Conservation (phyloP, 2,113 vertebrate species). For the Thryonomys swinderianus region DNA sequence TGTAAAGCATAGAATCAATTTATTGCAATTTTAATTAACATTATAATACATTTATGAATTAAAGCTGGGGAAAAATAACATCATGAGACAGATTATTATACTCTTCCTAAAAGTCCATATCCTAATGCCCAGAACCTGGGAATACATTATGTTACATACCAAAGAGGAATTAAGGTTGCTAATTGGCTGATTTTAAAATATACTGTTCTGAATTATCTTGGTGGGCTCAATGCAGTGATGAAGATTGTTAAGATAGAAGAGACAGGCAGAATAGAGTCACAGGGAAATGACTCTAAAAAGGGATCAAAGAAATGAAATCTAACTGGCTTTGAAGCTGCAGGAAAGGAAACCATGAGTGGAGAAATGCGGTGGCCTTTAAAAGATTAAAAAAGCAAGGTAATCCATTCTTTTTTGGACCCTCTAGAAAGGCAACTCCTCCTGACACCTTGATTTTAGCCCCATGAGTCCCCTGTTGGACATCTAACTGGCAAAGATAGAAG, state of each 20-base stretch:
- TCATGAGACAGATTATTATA: neutral
- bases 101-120: neutral
- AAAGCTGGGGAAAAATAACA: neutral
- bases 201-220: neutral
- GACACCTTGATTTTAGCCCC: neutral
- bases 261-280: neutral
- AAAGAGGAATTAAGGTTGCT: neutral
- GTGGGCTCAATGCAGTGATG: neutral
- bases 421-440: neutral
- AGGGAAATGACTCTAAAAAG: neutral
- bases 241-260: neutral
- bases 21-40: conserved; percentile 30
- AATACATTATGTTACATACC: neutral
- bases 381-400: neutral
- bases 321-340: neutral
- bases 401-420: neutral
- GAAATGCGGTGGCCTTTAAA: neutral
- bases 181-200: neutral
- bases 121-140: neutral
- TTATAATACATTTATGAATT: conserved; percentile 15
- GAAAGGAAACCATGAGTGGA: neutral
- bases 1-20: conserved; percentile 17
- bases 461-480: neutral
- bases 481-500: neutral
- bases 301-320: neutral